A percentile compares a stretch with the other conserved stretches of the same genome.
Evolutionary conservation across 2,113 vertebrate genomes (phyloP).

Genomic region (Circaetus cinerascens): DNA sequence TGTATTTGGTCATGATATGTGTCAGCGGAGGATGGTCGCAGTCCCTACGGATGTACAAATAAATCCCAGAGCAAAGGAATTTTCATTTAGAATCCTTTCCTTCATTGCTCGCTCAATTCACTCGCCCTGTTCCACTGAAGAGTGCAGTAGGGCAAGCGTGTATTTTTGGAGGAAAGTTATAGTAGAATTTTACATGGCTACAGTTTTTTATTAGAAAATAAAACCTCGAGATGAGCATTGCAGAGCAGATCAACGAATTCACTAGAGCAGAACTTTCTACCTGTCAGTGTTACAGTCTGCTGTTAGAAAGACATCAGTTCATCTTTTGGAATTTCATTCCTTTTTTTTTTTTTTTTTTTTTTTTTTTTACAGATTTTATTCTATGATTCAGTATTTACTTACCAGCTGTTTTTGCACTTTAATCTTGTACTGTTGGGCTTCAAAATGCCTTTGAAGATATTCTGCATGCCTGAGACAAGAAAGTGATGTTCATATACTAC

Average conservation of each 20-base stretch:
- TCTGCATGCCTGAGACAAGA: conserved; percentile 77
- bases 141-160: background rate
- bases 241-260: background rate
- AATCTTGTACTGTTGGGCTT: conserved; percentile 87
- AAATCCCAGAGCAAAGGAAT: background rate
- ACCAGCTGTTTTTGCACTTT: conserved; percentile 92
- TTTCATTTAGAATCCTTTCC: background rate
- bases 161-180: background rate
- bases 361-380: background rate
- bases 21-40: conserved; percentile 85
- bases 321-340: background rate
- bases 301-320: background rate
- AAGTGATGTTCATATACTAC: background rate
- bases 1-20: background rate
- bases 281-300: background rate
- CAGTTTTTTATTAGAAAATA: background rate
- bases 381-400: conserved; percentile 13
- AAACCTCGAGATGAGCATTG: background rate
- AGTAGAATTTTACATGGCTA: background rate
- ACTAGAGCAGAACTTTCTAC: background rate
- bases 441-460: conserved; percentile 83
- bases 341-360: background rate
- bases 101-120: background rate
- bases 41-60: conserved; percentile 74
- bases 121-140: background rate